Base-by-base conservation (phyloP, 1,140 invertebrate genomes). In the Cryptotermes secundus region DNA sequence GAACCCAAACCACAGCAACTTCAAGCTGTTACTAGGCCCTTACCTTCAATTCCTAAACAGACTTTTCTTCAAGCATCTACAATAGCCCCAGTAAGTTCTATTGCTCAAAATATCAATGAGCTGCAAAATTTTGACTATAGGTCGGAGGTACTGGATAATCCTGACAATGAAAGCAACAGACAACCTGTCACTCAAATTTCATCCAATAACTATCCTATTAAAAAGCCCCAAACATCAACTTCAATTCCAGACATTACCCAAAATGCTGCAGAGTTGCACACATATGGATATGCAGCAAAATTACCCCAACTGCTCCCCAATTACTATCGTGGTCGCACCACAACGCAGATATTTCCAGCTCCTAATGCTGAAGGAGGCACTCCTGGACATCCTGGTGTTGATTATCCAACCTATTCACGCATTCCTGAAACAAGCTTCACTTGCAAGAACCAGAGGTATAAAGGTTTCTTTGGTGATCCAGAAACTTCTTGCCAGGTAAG, bases 391-490 rank as follows among this genome's bases (percentile, higher is more conserved):
- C 94, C 96, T 2, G 94, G 96, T 31, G 89, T 96, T 9, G 96
- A 97, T 89, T 97, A 97, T 90, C 96, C 96, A 0, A 94, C 93
- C 36, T 92, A 96, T 22, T 92, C 93, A 4, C 90, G 90, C 35
- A 96, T 97, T 83, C 96, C 96, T 0, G 89, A 92, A 85, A 97
- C 96, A 0, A 92, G 90, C 85, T 97, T 97, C 88, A 93, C 93
- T 88, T 97, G 96, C 88, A 95, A 95, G 83, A 92, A 94, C 53
- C 96, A 97, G 88, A 90, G 96, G 16, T 97, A 97, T 88, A 97
- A 97, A 87, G 96, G 96, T 80, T 97, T 97, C 89, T 97, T 97
- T 87, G 96, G 96, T 14, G 96, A 97, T 90, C 94, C 96, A 1
- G 94, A 95, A 85, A 96, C 96, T 0, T 92, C 94, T 86, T 97